Percentiles rank a stretch among this genome's conserved stretches.
Evolutionary conservation across 2,113 vertebrate species (phyloP).

Genomic region (Gopherus evgoodei): DNA sequence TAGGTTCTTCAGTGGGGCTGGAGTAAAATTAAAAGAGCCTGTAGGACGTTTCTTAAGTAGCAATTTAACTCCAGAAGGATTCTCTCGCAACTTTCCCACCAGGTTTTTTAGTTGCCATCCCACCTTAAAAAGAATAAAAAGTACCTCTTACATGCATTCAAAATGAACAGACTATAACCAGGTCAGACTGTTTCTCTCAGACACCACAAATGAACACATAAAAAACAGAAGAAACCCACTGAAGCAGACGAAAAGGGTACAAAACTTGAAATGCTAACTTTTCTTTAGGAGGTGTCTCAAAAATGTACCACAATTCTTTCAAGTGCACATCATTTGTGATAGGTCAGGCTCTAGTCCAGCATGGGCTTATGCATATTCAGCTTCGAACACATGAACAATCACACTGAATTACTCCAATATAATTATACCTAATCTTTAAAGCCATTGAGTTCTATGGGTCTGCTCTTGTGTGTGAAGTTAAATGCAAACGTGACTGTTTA

Average conservation of each 20-base stretch:
- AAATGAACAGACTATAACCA: neutral
- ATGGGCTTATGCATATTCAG: neutral
- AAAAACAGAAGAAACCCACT: neutral
- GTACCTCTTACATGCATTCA: neutral
- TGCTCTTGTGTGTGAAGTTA: neutral
- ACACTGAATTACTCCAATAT: neutral
- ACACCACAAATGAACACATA: neutral
- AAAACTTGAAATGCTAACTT: neutral
- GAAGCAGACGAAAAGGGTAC: neutral
- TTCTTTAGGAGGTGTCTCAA: neutral
- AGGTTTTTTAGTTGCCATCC: conserved; percentile 97
- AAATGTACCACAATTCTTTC: neutral
- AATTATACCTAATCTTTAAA: neutral
- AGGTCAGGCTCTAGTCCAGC: neutral
- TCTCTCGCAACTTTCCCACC: conserved; percentile 89
- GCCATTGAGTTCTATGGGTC: neutral
- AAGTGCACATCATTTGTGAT: neutral
- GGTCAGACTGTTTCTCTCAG: neutral
- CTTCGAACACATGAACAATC: neutral
- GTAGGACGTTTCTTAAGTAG: conserved; percentile 93
- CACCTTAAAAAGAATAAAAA: conserved; percentile 81
- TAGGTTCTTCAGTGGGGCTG: conserved; percentile 92
- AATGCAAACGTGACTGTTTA: neutral
- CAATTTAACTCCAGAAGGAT: conserved; percentile 85
- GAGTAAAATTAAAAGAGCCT: conserved; percentile 83